A percentile compares a stretch with the other conserved stretches of the same genome.
These are phyloP conservation scores for Pteria penguin DNA, from an alignment of 2,888 invertebrate genomes.

Conservation along the genomic window DNA sequence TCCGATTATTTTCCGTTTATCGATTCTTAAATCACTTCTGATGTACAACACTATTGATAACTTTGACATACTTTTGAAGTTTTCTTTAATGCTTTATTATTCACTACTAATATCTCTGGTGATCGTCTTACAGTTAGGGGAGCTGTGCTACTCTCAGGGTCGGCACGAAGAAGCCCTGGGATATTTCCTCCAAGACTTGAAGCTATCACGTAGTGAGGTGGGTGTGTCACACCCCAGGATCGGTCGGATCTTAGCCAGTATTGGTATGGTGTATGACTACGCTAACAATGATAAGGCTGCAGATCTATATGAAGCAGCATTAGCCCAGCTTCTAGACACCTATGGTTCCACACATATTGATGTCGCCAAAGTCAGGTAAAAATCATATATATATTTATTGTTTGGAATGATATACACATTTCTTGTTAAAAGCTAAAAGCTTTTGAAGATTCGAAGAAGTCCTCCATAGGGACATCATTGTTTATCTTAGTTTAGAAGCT, in stretches of 20 bases:
- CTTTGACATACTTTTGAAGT: no score
- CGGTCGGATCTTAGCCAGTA: constrained; percentile 63
- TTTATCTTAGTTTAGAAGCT: no score
- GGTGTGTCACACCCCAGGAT: constrained; percentile 65
- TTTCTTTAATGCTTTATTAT: no score
- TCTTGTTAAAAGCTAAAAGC: no score
- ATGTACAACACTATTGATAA: no score
- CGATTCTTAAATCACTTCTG: no score
- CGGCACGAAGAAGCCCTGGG: constrained; percentile 66
- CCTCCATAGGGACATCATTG: no score
- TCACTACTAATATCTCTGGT: no score
- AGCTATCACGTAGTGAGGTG: constrained; percentile 65
- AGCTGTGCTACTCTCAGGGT: constrained; percentile 65
- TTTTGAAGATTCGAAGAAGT: no score
- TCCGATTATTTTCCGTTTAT: no score
- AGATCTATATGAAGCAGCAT: constrained; percentile 63
- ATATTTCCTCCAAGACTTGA: constrained; percentile 67
- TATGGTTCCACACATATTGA: constrained; percentile 65
- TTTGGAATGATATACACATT: no score
- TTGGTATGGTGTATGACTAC: constrained; percentile 70
- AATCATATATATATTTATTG: neutral
- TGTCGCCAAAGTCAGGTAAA: constrained; percentile 65
- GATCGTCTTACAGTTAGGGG: constrained; percentile 68
- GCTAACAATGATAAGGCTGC: constrained; percentile 57
- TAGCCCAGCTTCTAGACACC: constrained; percentile 58